These are phyloP conservation scores for Ardeotis arabs DNA, from an alignment of 2,113 vertebrate species.

Conservation along the genomic window DNA sequence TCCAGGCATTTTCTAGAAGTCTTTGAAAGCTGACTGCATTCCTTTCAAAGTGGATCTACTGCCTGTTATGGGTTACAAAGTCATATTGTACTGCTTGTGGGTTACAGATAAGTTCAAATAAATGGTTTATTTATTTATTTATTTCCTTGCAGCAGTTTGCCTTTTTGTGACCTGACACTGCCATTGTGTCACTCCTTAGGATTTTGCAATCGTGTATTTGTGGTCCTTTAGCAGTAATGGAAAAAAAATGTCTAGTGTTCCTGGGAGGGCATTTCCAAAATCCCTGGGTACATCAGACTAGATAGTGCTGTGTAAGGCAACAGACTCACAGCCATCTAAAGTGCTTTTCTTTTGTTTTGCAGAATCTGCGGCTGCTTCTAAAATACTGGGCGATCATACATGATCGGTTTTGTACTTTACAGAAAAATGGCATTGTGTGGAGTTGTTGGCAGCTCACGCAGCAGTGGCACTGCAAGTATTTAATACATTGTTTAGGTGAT, in stretches of 20 bases:
- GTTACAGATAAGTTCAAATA: not conserved
- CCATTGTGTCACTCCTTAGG: conserved; percentile 33
- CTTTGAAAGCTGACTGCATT: conserved; percentile 57
- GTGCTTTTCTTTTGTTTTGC: not conserved
- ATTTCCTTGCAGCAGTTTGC: conserved; percentile 16
- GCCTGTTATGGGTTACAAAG: conserved; percentile 15
- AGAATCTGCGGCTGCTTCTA: not conserved
- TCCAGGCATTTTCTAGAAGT: conserved; percentile 51
- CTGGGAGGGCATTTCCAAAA: not conserved
- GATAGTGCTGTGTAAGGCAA: not conserved
- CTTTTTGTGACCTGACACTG: conserved; percentile 38
- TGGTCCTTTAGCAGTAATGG: conserved; percentile 37
- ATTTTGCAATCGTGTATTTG: conserved; percentile 20
- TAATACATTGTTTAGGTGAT: not conserved
- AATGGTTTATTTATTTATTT: not conserved
- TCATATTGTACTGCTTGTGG: conserved; percentile 17
- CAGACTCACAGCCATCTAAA: not conserved
- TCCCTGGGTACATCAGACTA: not conserved
- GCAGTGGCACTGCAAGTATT: not conserved
- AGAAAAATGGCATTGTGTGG: not conserved
- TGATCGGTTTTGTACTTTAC: not conserved
- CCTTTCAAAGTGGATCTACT: conserved; percentile 46
- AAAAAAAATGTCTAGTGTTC: not conserved
- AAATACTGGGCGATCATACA: not conserved
- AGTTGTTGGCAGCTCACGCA: not conserved